phyloP scores from a whole-genome alignment of 2,888 invertebrate species.

The Poecilobothrus nobilitatus region DNA sequence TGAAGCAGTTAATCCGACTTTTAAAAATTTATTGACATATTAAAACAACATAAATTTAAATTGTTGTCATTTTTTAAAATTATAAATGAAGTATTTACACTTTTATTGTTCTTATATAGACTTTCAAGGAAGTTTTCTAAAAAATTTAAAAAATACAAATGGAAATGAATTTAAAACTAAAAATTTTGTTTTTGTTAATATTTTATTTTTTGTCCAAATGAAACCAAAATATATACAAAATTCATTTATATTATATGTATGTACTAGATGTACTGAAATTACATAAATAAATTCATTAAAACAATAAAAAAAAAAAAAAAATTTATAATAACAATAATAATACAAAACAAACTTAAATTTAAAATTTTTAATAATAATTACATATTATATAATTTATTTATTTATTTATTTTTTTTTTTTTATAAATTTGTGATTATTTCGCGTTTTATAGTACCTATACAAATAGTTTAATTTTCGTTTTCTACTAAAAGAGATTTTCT shows the following conservation, averaged over 20 bases:
- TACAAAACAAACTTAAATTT: slow-evolving; percentile 1
- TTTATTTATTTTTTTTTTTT: background rate
- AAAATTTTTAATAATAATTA: background rate
- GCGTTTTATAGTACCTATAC: slow-evolving; percentile 5
- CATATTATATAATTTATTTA: too few species aligned
- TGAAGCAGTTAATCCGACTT: too few species aligned
- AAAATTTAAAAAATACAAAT: too few species aligned
- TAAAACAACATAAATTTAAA: too few species aligned
- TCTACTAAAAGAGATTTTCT: background rate
- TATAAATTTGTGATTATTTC: background rate
- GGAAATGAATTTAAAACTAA: too few species aligned
- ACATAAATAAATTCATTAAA: background rate
- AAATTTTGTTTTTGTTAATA: background rate
- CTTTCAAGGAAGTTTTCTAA: too few species aligned
- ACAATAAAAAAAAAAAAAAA: background rate
- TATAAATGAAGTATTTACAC: too few species aligned
- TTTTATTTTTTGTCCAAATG: slow-evolving; percentile 4
- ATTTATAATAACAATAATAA: background rate
- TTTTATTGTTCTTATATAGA: too few species aligned
- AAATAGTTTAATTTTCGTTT: slow-evolving; percentile 1
- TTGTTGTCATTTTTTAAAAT: too few species aligned
- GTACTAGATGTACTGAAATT: background rate
- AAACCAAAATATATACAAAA: slow-evolving; percentile 1
- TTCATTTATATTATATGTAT: slow-evolving; percentile 1
- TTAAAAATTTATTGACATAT: too few species aligned